These are phyloP conservation scores for Phrynocephalus forsythii DNA, from an alignment of 2,797 vertebrate genomes.

Conservation along the genomic window DNA sequence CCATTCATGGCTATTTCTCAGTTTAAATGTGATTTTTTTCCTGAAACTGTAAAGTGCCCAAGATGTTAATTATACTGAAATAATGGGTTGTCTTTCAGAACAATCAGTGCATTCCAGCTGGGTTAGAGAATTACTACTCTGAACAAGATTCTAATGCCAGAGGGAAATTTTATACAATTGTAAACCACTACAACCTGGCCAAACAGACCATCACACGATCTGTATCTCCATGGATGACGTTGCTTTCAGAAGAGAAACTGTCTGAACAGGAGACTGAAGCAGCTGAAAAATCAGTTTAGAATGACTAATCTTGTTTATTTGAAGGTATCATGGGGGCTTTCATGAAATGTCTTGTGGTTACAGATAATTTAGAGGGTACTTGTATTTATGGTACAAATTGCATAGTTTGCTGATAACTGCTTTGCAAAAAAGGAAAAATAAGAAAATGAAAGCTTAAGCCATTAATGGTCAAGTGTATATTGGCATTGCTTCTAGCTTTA, in stretches of 20 bases:
- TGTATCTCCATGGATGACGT: slow-evolving; percentile 94
- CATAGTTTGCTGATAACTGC: slow-evolving; percentile 82
- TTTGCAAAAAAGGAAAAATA: slow-evolving; percentile 72
- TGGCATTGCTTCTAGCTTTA: slow-evolving; percentile 71
- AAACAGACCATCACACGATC: slow-evolving; percentile 94
- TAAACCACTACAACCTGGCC: slow-evolving; percentile 96
- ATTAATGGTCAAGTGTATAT: slow-evolving; percentile 61
- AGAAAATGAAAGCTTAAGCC: slow-evolving; percentile 66
- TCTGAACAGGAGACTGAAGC: slow-evolving; percentile 94
- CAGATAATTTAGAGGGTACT: slow-evolving; percentile 81
- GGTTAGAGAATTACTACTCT: slow-evolving; percentile 90
- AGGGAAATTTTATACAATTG: slow-evolving; percentile 92
- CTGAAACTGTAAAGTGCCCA: no score
- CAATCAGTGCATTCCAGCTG: slow-evolving; percentile 91
- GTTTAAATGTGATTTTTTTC: no score
- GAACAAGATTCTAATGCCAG: slow-evolving; percentile 89
- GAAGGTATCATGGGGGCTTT: slow-evolving; percentile 76
- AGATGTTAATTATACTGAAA: background rate
- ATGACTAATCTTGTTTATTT: slow-evolving; percentile 59
- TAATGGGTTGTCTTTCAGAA: slow-evolving; percentile 80
- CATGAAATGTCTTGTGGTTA: slow-evolving; percentile 78
- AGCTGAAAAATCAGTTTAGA: slow-evolving; percentile 90
- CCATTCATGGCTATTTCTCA: no score
- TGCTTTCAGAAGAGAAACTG: slow-evolving; percentile 94
- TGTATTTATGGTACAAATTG: slow-evolving; percentile 82